Evolutionary conservation across 1,140 invertebrate species (phyloP), one percentile per base, ranked within the genome.

Genomic region (Battus philenor): DNA sequence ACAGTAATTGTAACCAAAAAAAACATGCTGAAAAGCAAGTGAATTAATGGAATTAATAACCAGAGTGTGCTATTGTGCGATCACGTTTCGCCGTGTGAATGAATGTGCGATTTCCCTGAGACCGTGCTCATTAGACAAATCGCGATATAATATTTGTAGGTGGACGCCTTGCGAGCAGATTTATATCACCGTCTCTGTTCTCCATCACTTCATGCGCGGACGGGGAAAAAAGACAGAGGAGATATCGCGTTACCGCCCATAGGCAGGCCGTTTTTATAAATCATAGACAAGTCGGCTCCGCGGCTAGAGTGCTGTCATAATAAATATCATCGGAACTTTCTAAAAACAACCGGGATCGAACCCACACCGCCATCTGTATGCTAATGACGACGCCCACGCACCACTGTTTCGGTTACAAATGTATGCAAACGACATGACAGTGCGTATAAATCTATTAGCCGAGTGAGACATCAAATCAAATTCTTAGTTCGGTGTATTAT

Each of bases 291-390:
- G 51, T 55, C 54, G 43, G 44, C 48, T 52, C 52, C 49, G 54
- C 46, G 49, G 24, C 38, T 10, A 22, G 24, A 41, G 29, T n/a
- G 44, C 47, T 57, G 61, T 64, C 57, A 63, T 59, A 64, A 61
- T 64, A 67, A 63, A 63, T 63, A 63, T 50, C 60, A 55, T 56
- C 53, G 50, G 59, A 63, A 57, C 67, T 69, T 69, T 69, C 66
- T 69, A 69, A 67, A 67, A 69, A 64, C 44, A 50, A 47, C 15
- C 36, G 57, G 55, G 60, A 55, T 61, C 53, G 54, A 64, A 64
- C 57, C 59, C 47, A 53, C 50, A 48, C 55, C 45, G 39, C 63
- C 54, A 69, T 67, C 67, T 69, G 60, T 67, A 69, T 69, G 67
- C 36, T 59, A 69, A 69, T 69, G 16, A 29, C 41, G 49, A 54